Evolutionary conservation across 1,140 invertebrate genomes (phyloP), one percentile per base, ranked within the genome.

Genomic region (Pseudomyrmex pallidus): DNA sequence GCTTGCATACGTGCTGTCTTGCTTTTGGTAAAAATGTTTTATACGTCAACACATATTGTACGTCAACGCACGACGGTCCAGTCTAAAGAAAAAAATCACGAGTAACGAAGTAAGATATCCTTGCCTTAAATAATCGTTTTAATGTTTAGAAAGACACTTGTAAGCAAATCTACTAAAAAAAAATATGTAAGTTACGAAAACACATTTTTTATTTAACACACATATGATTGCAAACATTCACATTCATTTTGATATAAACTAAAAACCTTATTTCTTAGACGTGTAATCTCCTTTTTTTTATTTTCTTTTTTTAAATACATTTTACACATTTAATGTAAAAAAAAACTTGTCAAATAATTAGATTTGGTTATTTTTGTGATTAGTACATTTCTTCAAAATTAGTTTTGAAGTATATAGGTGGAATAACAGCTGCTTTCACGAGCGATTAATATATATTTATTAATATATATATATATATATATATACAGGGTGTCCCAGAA

Each of bases 1-100:
- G 91, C 94, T 96, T 84, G 87, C 91, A 17, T 94, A 94, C 76
- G 89, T 92, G 20, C 87, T 94, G 77, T 94, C 93, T 68, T 94
- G 89, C 82, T 91, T 94, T 46, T 94, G 93, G 93, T 94, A 92
- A 92, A 35, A 82, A 63, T 73, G 64, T 85, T 86, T 74, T 87
- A 86, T 87, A 62, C 78, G n/a, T 72, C 54, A 48, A 35, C 35
- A 35, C 35, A 35, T 35, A 35, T 35, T 74, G 82, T 64, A 77
- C 57, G 64, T 35, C 35, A 7, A 82, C 48, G 66, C 64, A 88
- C 88, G 63, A 84, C 54, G 56, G 78, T 89, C 64, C 83, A 67
- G 73, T 57, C 62, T 72, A 74, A 44, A 83, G 74, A 85, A 72
- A 20, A 20, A 86, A 89, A 86, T 86, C 64, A 80, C 46, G 52